Evolutionary conservation across 2,888 invertebrate species (phyloP), one percentile per base, ranked within the genome.

Genomic region (Dasypogon diadema): DNA sequence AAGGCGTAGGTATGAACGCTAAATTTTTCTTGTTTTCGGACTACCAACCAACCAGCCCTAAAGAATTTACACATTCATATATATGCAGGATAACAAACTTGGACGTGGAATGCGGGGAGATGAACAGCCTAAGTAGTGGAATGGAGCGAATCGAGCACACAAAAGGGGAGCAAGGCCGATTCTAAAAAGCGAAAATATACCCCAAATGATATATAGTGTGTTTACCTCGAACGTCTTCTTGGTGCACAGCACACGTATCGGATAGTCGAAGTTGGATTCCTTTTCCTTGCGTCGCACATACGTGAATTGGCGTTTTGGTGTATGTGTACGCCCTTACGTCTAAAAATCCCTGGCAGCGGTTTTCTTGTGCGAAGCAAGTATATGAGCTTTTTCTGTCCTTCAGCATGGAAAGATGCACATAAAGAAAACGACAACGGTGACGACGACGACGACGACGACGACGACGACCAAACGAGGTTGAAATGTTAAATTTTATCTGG

Each of bases 131-230:
- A 34, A 30, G 34, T 14, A 30, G 30, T 12, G 24, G 16, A 16
- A 14, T 12, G 51, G 8, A 70, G 54, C 51, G 54, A 70, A 70
- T 70, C 54, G 70, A 70, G 70, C 18, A 73, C 73, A 73, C 42
- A 73, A 73, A 63, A 73, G 42, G 73, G 26, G 73, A 56, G 42
- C 73, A 73, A 73, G 73, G 73, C 73, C 73, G 54, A 14, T 24
- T 56, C 73, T 73, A 70, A 70, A 70, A 70, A 70, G 68, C 70
- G 70, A 70, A 70, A 70, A 54, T 70, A 51, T 54, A 54, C 54
- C 54, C 54, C 16, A 54, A 46, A 54, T 70, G 70, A 70, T 70
- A 54, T 70, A 70, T 70, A 70, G 70, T 70, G 54, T 70, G 70
- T 70, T 70, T 70, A 70, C 70, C 70, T 70, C 70, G 54, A 70